Evolutionary conservation across 2,888 invertebrate species (phyloP).

Genomic region (Volucella zonaria): DNA sequence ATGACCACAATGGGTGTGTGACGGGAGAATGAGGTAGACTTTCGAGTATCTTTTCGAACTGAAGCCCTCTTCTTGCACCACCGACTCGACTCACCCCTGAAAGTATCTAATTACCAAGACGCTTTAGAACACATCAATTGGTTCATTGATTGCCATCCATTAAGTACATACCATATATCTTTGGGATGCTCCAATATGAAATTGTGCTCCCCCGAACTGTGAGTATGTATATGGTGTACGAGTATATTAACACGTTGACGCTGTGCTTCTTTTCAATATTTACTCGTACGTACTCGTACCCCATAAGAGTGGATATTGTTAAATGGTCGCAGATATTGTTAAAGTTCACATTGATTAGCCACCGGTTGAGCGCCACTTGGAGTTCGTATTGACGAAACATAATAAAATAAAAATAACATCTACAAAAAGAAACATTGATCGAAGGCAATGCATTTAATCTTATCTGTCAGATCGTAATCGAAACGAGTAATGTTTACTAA

Average conservation of each 20-base stretch:
- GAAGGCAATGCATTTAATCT: conserved; percentile 38
- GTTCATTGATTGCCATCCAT: conserved; percentile 55
- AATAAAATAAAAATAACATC: background rate
- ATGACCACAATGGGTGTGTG: too few species aligned
- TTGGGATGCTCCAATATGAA: conserved; percentile 26
- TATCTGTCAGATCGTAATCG: conserved; percentile 29
- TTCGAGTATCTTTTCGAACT: too few species aligned
- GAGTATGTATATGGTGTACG: background rate
- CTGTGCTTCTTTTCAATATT: too few species aligned
- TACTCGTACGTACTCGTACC: background rate
- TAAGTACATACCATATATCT: conserved; percentile 16
- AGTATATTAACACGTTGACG: background rate
- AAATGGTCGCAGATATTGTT: conserved; percentile 38
- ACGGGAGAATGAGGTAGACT: too few species aligned
- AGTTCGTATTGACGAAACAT: background rate
- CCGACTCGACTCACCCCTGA: background rate
- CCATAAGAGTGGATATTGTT: conserved; percentile 5
- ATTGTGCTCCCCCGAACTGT: conserved; percentile 8
- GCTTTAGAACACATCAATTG: conserved; percentile 35
- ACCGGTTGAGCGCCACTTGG: conserved; percentile 21
- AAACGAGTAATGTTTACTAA: conserved; percentile 4
- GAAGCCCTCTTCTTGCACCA: background rate
- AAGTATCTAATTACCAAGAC: conserved; percentile 52
- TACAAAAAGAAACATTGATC: conserved; percentile 4
- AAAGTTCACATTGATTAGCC: conserved; percentile 55